These are phyloP conservation scores for Gallinago media DNA, from an alignment of 2,113 vertebrate genomes.

Conservation along the genomic window DNA sequence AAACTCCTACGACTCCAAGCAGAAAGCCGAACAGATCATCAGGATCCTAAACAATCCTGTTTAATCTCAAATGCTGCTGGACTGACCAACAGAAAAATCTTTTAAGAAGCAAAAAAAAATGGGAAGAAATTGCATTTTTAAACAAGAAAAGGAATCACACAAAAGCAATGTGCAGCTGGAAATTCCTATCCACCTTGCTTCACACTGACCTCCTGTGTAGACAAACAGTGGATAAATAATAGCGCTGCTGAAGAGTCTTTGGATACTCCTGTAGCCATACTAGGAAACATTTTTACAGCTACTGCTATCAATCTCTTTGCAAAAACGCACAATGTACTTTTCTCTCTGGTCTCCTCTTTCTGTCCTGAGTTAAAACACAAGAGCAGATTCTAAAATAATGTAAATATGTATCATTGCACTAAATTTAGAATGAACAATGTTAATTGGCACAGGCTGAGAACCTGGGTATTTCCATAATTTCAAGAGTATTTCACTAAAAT, in stretches of 20 bases:
- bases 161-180: neutral
- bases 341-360: neutral
- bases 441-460: neutral
- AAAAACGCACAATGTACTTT: fast-evolving
- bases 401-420: neutral
- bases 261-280: neutral
- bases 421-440: neutral
- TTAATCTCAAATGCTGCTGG: neutral
- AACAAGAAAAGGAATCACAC: neutral
- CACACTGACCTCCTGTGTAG: neutral
- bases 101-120: neutral
- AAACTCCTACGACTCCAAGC: neutral
- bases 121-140: neutral
- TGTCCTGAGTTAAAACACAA: neutral
- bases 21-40: neutral
- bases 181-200: neutral
- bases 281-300: neutral
- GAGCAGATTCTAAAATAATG: neutral
- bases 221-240: neutral
- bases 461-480: neutral
- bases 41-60: neutral
- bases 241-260: neutral
- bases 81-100: neutral
- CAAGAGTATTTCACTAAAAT: neutral
- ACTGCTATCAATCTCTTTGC: neutral